A percentile compares a stretch with the other conserved stretches of the same genome.
Conservation (phyloP, 2,797 vertebrate species). For the Synaphobranchus kaupii region DNA sequence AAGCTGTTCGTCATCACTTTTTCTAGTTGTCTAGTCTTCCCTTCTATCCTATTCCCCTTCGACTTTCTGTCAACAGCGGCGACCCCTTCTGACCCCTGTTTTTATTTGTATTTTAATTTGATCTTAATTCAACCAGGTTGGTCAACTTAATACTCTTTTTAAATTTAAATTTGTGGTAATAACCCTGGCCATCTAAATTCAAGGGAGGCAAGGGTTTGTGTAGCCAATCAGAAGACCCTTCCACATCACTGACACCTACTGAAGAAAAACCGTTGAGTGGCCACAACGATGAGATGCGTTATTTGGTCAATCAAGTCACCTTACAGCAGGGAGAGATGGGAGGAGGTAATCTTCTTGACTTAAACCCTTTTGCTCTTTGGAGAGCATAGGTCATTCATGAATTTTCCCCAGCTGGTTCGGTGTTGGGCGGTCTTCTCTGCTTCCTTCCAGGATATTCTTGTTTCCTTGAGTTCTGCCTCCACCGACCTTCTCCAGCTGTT, state of each 20-base stretch:
- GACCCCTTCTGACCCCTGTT: background rate
- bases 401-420: too few relatives aligned
- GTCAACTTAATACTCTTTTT: background rate
- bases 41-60: background rate
- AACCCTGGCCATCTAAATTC: background rate
- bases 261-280: conserved; percentile 15
- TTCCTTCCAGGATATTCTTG: too few relatives aligned
- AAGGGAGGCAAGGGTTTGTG: background rate
- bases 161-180: background rate
- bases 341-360: too few relatives aligned
- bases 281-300: conserved; percentile 31
- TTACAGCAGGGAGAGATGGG: conserved; percentile 25
- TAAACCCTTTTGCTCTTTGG: too few relatives aligned
- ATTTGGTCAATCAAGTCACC: conserved; percentile 42
- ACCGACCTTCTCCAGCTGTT: too few relatives aligned
- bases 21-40: background rate
- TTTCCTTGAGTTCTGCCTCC: too few relatives aligned
- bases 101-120: background rate
- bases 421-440: too few relatives aligned
- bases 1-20: background rate
- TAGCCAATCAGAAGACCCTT: background rate
- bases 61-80: background rate
- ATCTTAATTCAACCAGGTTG: background rate
- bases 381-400: too few relatives aligned
- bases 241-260: conserved; percentile 3